Evolutionary conservation across 2,113 vertebrate genomes (phyloP).

Genomic region (Microtus richardsoni): DNA sequence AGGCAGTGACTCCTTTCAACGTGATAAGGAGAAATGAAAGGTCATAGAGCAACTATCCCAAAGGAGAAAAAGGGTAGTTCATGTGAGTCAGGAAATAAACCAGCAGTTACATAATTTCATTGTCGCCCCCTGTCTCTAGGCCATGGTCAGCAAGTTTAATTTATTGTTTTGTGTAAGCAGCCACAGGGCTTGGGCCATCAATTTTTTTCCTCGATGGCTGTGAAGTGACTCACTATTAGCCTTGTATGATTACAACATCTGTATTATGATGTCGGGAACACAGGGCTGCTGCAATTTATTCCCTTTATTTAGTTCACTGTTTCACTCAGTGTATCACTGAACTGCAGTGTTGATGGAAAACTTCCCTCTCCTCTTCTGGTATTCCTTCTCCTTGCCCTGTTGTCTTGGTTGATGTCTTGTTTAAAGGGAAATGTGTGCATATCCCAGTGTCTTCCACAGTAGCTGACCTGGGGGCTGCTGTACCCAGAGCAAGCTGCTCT

Average conservation of each 20-base stretch:
- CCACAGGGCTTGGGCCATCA: constrained; percentile 63
- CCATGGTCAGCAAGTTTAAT: constrained; percentile 68
- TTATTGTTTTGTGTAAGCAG: constrained; percentile 68
- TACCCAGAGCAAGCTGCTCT: constrained; percentile 59
- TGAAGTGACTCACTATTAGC: constrained; percentile 80
- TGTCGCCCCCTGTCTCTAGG: constrained; percentile 25
- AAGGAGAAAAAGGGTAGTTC: constrained; percentile 2
- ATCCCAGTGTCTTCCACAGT: constrained; percentile 53
- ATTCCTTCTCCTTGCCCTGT: constrained; percentile 68
- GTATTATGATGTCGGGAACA: constrained; percentile 80
- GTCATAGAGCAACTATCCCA: neutral
- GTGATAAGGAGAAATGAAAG: neutral
- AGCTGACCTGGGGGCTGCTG: neutral
- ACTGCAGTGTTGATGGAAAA: constrained; percentile 51
- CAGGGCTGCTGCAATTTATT: constrained; percentile 78
- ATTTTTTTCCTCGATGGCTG: constrained; percentile 68
- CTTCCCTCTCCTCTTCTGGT: constrained; percentile 48
- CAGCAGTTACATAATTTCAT: constrained; percentile 65
- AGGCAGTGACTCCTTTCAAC: neutral
- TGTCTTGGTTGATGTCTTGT: constrained; percentile 76
- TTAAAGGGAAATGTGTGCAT: constrained; percentile 71
- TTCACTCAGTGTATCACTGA: constrained; percentile 70
- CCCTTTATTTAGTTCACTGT: constrained; percentile 77
- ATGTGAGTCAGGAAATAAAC: constrained; percentile 44
- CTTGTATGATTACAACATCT: constrained; percentile 79